phyloP scores from a whole-genome alignment of 2,888 invertebrate species.

The Tachina lurida region DNA sequence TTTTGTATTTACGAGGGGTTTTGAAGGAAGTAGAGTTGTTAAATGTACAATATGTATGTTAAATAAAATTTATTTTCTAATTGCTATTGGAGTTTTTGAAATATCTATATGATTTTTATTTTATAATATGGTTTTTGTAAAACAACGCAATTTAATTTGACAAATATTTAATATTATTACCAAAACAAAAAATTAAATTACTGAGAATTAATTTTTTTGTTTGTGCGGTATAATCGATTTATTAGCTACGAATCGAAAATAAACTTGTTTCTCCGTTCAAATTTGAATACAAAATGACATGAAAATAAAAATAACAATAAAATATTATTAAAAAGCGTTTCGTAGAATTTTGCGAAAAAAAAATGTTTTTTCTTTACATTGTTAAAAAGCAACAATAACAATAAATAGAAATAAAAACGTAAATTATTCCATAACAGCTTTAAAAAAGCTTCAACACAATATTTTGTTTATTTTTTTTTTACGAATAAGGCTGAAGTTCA shows the following conservation, averaged over 20 bases:
- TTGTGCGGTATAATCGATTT: slow-evolving; percentile 19
- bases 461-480: slow-evolving; percentile 28
- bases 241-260: slow-evolving; percentile 34
- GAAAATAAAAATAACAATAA: slow-evolving; percentile 67
- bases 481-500: slow-evolving; percentile 70
- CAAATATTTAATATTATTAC: background rate
- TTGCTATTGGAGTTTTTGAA: slow-evolving; percentile 3
- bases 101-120: slow-evolving; percentile 19
- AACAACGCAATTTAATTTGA: slow-evolving; percentile 71
- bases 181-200: background rate
- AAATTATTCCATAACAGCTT: slow-evolving; percentile 61
- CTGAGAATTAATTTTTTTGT: slow-evolving; percentile 12
- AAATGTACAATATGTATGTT: background rate
- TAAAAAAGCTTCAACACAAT: slow-evolving; percentile 51
- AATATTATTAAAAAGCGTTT: slow-evolving; percentile 62
- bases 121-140: slow-evolving; percentile 26
- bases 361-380: slow-evolving; percentile 1
- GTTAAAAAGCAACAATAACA: slow-evolving; percentile 41
- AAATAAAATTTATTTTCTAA: slow-evolving; percentile 25
- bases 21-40: background rate
- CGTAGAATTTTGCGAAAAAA: slow-evolving; percentile 65
- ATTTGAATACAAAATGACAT: slow-evolving; percentile 70
- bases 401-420: slow-evolving; percentile 60
- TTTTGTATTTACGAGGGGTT: slow-evolving; percentile 8
- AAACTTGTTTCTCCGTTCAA: slow-evolving; percentile 71